Evolutionary conservation across 2,888 invertebrate species (phyloP).

Genomic region (Papilio demoleus): DNA sequence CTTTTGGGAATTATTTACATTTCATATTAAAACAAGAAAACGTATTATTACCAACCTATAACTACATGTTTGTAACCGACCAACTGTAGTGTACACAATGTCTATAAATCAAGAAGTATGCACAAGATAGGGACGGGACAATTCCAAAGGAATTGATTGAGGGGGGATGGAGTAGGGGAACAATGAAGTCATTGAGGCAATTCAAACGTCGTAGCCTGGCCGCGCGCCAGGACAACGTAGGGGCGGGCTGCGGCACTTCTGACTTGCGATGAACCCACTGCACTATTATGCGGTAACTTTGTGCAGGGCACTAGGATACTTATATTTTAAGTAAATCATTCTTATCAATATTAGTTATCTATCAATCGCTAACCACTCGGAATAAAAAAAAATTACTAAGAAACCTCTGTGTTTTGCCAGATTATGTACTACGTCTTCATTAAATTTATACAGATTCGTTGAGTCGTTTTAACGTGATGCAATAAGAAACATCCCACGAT

Average conservation of each 20-base stretch:
- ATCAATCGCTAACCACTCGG: too few relatives aligned
- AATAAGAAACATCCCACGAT: too few relatives aligned
- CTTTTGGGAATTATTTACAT: too few relatives aligned
- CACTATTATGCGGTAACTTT: slow-evolving; percentile 6
- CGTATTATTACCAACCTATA: too few relatives aligned
- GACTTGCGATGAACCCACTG: slow-evolving; percentile 41
- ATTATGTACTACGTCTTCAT: too few relatives aligned
- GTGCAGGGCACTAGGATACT: neutral
- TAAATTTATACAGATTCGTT: too few relatives aligned
- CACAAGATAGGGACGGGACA: slow-evolving; percentile 19
- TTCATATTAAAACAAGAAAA: too few relatives aligned
- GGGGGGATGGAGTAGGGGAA: slow-evolving; percentile 46
- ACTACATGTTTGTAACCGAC: too few relatives aligned
- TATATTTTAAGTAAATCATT: neutral
- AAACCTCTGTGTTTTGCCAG: too few relatives aligned
- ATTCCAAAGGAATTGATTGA: slow-evolving; percentile 43
- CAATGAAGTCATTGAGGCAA: slow-evolving; percentile 62
- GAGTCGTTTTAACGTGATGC: too few relatives aligned
- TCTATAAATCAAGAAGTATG: slow-evolving; percentile 33
- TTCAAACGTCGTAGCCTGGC: slow-evolving; percentile 64
- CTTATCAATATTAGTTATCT: too few relatives aligned
- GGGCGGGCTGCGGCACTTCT: slow-evolving; percentile 40
- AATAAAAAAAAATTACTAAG: neutral
- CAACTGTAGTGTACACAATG: neutral
- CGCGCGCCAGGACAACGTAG: slow-evolving; percentile 53